These are phyloP conservation scores for Nemapogon koenigi DNA, from an alignment of 2,888 invertebrate species.

Conservation along the genomic window DNA sequence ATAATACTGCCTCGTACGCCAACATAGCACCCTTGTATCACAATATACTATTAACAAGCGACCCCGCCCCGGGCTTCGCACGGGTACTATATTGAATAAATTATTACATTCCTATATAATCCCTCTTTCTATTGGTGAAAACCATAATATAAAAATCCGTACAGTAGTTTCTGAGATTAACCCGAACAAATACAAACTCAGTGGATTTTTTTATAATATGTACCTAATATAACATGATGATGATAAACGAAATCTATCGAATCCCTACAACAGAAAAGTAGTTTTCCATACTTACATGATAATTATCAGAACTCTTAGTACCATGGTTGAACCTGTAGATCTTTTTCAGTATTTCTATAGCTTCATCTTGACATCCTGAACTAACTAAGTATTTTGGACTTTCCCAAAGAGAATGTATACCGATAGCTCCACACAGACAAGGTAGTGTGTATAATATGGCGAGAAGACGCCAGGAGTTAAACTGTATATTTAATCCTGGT, in stretches of 20 bases:
- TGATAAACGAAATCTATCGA: neutral
- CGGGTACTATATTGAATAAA: no score
- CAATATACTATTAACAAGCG: no score
- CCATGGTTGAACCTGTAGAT: slow-evolving; percentile 38
- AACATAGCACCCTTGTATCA: no score
- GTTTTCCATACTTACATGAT: slow-evolving; percentile 25
- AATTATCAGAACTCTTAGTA: slow-evolving; percentile 25
- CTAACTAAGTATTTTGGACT: slow-evolving; percentile 73
- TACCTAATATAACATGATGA: no score
- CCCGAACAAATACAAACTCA: no score
- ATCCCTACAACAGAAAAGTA: neutral
- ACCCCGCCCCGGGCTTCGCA: no score
- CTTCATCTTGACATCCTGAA: slow-evolving; percentile 60
- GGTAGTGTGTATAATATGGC: slow-evolving; percentile 69
- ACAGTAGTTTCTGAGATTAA: no score
- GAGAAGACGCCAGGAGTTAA: slow-evolving; percentile 78
- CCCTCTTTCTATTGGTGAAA: no score
- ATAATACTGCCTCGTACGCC: no score
- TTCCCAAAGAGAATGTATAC: slow-evolving; percentile 67
- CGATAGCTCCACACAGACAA: slow-evolving; percentile 63
- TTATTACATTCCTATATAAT: no score
- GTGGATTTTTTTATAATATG: no score
- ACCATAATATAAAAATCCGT: no score
- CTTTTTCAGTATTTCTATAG: slow-evolving; percentile 44
- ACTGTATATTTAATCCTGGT: slow-evolving; percentile 51